phyloP scores from a whole-genome alignment of 1,140 invertebrate genomes.

The Doryteuthis pealeii region DNA sequence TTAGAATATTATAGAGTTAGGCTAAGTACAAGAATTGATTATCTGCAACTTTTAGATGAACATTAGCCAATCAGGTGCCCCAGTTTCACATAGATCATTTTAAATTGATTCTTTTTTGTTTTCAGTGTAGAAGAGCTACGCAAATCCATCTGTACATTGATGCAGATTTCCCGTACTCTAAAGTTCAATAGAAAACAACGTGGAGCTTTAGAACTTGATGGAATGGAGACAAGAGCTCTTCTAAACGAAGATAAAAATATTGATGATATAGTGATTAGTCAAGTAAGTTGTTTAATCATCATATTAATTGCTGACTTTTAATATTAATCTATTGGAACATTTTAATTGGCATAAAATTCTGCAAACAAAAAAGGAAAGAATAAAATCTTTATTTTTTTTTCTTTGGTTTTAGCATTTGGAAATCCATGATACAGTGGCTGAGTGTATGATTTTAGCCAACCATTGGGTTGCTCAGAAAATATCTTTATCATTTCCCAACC shows the following conservation, averaged over 20 bases:
- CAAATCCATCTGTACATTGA: slow-evolving; percentile 41
- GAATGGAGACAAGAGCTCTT: slow-evolving; percentile 57
- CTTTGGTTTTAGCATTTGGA: slow-evolving; percentile 48
- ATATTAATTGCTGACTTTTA: not conserved
- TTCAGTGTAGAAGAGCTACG: slow-evolving; percentile 45
- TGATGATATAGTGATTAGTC: slow-evolving; percentile 45
- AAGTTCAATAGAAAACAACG: slow-evolving; percentile 42
- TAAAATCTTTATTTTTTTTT: slow-evolving; percentile 5
- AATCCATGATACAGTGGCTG: slow-evolving; percentile 60
- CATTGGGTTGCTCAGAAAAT: slow-evolving; percentile 61
- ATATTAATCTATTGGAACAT: too few species aligned
- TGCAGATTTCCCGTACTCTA: slow-evolving; percentile 43
- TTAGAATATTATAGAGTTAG: too few species aligned
- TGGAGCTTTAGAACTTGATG: slow-evolving; percentile 58
- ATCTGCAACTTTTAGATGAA: too few species aligned
- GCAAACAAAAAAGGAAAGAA: too few species aligned
- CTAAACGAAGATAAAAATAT: slow-evolving; percentile 50
- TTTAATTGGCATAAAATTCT: too few species aligned
- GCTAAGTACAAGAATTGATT: too few species aligned
- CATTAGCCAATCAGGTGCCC: too few species aligned
- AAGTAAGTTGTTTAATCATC: slow-evolving; percentile 32
- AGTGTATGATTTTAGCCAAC: slow-evolving; percentile 63
- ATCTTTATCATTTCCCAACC: slow-evolving; percentile 46
- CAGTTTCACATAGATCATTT: too few species aligned
- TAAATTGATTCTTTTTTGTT: not conserved